Conservation (phyloP, 2,797 vertebrate genomes). For the Enteromius argenteus region DNA sequence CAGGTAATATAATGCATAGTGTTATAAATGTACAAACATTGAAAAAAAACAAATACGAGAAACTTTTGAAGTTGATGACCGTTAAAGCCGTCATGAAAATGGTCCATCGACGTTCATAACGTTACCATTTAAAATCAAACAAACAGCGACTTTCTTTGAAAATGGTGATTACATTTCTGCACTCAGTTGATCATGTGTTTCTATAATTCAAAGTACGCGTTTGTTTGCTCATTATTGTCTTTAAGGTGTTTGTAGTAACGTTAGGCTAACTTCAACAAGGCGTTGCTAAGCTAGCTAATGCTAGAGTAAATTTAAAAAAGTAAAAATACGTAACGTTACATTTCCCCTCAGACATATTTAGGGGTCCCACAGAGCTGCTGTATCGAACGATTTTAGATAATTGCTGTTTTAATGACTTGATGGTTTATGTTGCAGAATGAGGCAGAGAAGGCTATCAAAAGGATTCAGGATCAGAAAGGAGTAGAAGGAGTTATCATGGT, state of each 20-base stretch:
- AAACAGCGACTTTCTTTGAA: not conserved
- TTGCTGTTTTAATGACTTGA: not conserved
- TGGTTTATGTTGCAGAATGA: constrained; percentile 83
- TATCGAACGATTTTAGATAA: not conserved
- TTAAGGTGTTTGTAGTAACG: not conserved
- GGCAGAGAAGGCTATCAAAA: constrained; percentile 94
- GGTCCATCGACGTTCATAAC: no score
- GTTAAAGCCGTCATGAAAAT: no score
- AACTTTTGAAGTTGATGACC: no score
- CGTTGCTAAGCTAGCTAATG: constrained; percentile 16
- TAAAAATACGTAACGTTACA: not conserved
- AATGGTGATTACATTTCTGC: constrained; percentile 43
- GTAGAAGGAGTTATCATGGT: constrained; percentile 94
- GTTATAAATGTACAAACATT: no score
- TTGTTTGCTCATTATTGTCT: not conserved
- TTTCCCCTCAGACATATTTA: not conserved
- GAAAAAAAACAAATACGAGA: no score
- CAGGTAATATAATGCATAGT: no score
- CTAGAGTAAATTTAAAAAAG: not conserved
- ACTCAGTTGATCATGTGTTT: not conserved
- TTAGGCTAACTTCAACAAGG: not conserved
- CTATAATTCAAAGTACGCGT: not conserved
- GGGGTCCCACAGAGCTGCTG: not conserved
- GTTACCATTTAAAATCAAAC: not conserved
- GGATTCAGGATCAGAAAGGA: constrained; percentile 93